Conservation (phyloP, 2,797 vertebrate genomes). For the Pipistrellus pipistrellus region DNA sequence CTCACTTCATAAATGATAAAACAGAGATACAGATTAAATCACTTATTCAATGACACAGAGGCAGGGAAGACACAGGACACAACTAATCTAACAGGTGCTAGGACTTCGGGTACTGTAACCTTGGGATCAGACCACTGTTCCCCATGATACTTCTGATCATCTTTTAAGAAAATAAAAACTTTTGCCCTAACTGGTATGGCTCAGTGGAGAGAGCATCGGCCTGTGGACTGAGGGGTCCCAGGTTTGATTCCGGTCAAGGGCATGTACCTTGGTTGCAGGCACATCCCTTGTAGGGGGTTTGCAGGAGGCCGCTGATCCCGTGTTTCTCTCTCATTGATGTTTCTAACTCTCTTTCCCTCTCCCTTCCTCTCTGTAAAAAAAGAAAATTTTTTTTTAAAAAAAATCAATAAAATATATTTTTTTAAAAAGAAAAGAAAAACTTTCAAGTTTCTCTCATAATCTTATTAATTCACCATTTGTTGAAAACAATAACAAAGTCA, state of each 20-base stretch:
- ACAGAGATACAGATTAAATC: not conserved
- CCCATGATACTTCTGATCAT: not conserved
- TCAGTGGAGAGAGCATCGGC: too few species aligned
- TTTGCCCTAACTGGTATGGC: not conserved
- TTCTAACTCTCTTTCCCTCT: too few species aligned
- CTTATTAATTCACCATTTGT: not conserved
- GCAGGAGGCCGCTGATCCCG: too few species aligned
- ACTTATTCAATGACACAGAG: not conserved
- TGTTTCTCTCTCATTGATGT: too few species aligned
- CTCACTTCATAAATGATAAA: not conserved
- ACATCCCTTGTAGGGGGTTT: too few species aligned
- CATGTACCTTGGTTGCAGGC: too few species aligned
- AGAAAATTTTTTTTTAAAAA: too few species aligned
- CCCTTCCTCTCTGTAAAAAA: too few species aligned
- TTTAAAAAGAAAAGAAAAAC: not conserved
- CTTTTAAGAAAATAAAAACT: not conserved
- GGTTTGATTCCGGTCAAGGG: too few species aligned
- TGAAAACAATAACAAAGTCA: slow-evolving; percentile 32
- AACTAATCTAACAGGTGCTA: not conserved
- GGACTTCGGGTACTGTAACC: not conserved
- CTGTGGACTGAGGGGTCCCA: too few species aligned
- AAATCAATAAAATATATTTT: too few species aligned
- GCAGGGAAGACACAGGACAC: not conserved
- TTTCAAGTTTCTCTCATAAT: not conserved
- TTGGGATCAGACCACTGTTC: not conserved